Evolutionary conservation across 2,888 invertebrate genomes (phyloP), one percentile per base, ranked within the genome.

Genomic region (Myopa tessellatipennis): DNA sequence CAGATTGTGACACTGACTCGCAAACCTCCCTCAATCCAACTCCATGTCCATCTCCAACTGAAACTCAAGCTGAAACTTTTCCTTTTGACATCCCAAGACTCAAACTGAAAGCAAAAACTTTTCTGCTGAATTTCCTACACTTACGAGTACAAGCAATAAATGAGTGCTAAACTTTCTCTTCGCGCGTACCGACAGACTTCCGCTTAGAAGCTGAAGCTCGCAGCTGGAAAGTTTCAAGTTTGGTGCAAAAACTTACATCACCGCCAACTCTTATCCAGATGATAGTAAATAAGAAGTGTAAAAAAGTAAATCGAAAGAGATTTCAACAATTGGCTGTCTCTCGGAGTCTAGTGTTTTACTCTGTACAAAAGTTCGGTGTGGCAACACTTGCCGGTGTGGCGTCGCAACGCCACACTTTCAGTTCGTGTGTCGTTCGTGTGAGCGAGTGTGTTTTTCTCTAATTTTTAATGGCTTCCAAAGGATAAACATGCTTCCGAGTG

Each of bases 391-490:
- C 40, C 36, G 14, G 3, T 26, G 38, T 26, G 16, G 73, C 61
- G 61, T 38, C 63, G 45, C 12, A 16, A 14, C 55, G 18, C 26
- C n/a, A 14, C 18, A 26, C 50, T 26, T n/a, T 7, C 36, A 16
- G 45, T 45, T 63, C 38, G 50, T 60, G n/a, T 63, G 40, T 18
- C 60, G 63, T 45, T 38, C n/a, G 70, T 70, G 26, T 70, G 50
- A 10, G 5, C 58, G 18, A 60, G 61, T 34, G 18, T 14, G 45
- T 63, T 73, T 63, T 50, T 34, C 14, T 73, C 26, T 18, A 73
- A 73, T 63, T 74, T 74, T 67, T 74, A 74, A 63, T 52, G 50
- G 65, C n/a, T 74, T 74, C 36, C 36, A 67, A 58, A 67, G 74
- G 67, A 74, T 74, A 63, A 74, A 74, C 74, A 74, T 74, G 65